phyloP scores from a whole-genome alignment of 2,797 vertebrate species.

The Esox lucius region DNA sequence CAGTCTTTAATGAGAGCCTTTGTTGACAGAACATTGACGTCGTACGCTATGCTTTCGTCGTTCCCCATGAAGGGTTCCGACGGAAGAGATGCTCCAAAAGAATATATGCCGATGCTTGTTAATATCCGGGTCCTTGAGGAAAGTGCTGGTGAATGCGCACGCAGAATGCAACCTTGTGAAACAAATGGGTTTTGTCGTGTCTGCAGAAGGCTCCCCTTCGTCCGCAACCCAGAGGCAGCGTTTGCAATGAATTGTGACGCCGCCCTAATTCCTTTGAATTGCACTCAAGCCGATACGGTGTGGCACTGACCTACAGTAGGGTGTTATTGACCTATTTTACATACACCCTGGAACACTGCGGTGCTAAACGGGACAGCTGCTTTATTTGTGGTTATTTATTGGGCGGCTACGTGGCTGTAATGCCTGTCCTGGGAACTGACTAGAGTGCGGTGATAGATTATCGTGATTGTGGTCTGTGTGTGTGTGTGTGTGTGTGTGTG shows the following conservation, averaged over 20 bases:
- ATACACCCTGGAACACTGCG: slow-evolving; percentile 73
- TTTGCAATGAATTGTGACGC: slow-evolving; percentile 75
- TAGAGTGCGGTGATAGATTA: slow-evolving; percentile 82
- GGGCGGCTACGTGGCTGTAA: slow-evolving; percentile 76
- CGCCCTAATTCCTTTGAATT: slow-evolving; percentile 76
- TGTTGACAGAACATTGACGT: slow-evolving; percentile 50
- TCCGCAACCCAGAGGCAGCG: slow-evolving; percentile 66
- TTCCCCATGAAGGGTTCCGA: not conserved
- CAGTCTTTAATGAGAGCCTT: slow-evolving; percentile 46
- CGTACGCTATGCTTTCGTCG: no score
- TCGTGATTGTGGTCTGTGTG: slow-evolving; percentile 71
- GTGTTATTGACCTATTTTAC: slow-evolving; percentile 81
- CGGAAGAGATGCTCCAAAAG: not conserved
- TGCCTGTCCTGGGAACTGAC: slow-evolving; percentile 76
- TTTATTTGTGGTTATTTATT: slow-evolving; percentile 81
- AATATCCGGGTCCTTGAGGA: slow-evolving; percentile 65
- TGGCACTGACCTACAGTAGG: slow-evolving; percentile 76
- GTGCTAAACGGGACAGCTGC: slow-evolving; percentile 77
- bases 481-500: slow-evolving; percentile 20
- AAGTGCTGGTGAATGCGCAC: slow-evolving; percentile 59
- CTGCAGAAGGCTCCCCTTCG: slow-evolving; percentile 69
- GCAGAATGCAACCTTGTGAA: slow-evolving; percentile 73
- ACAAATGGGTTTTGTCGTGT: slow-evolving; percentile 79
- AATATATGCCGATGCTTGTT: slow-evolving; percentile 29
- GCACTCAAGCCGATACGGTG: slow-evolving; percentile 73